Conservation (phyloP, 1,140 invertebrate species). For the Bombus turneri region DNA sequence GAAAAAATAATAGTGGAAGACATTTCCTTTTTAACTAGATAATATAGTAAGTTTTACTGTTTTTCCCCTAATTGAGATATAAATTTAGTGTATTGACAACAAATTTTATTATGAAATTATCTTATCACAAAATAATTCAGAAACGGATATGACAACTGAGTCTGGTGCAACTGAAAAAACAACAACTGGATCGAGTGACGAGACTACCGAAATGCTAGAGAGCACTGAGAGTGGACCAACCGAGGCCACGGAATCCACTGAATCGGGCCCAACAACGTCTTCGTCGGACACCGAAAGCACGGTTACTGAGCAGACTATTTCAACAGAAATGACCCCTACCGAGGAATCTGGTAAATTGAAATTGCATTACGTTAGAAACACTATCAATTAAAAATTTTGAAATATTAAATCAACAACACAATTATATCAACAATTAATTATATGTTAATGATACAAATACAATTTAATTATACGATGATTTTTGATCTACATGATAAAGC, state of each 20-base stretch:
- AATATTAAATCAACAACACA: too few relatives aligned
- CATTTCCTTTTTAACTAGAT: too few relatives aligned
- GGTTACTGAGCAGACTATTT: slow-evolving; percentile 58
- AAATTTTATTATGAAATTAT: too few relatives aligned
- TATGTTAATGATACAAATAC: too few relatives aligned
- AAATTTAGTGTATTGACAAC: too few relatives aligned
- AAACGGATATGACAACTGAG: slow-evolving; percentile 16
- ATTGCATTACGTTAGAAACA: not conserved
- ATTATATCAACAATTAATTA: too few relatives aligned
- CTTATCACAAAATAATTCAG: not conserved
- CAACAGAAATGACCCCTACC: slow-evolving; percentile 42
- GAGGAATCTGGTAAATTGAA: slow-evolving; percentile 33
- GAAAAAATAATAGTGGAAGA: too few relatives aligned
- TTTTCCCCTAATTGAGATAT: too few relatives aligned
- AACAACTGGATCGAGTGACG: slow-evolving; percentile 11
- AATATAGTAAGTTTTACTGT: too few relatives aligned
- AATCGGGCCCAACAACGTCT: slow-evolving; percentile 46
- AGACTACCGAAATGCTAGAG: slow-evolving; percentile 40
- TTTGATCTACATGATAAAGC: too few relatives aligned
- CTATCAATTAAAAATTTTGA: too few relatives aligned
- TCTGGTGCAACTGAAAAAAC: slow-evolving; percentile 33
- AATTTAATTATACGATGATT: too few relatives aligned
- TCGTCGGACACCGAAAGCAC: slow-evolving; percentile 65
- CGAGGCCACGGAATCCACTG: slow-evolving; percentile 53
- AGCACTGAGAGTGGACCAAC: slow-evolving; percentile 33